Evolutionary conservation across 2,113 vertebrate species (phyloP), one percentile per base, ranked within the genome.

Genomic region (Bothrops jararaca): DNA sequence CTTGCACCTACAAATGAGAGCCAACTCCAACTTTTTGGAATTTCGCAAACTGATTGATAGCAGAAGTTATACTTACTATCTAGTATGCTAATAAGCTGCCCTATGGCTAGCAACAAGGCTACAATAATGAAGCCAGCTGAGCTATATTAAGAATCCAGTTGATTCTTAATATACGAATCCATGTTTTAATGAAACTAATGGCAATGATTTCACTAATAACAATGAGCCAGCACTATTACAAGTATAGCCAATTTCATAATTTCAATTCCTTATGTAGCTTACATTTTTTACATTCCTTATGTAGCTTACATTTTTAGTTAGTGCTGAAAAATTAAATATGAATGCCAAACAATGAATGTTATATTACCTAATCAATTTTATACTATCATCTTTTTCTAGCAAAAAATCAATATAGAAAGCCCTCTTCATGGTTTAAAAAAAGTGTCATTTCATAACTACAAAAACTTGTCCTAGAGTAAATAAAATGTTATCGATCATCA

Each of bases 181-280:
- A 64, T 86, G 18, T 92, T 39, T 39, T 60, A 85, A 5, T 54
- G 9, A 45, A 48, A 24, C 13, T 18, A 89, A 56, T 26, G 45
- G 42, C 60, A 42, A 86, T 4, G 11, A 20, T 86, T 80, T 88
- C 3, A 69, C 29, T 80, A 42, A 64, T 60, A 48, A 86, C 29
- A 60, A 92, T 92, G 26, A 58, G 56, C 29, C 26, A 69, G 20
- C 26, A 86, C 39, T 20, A 52, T 57, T 64, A 89, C 54, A 13
- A 53, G 8, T 85, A 89, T 26, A 18, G 34, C 89, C 85, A 93
- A 60, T 86, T 54, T 64, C 23, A 89, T 86, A 93, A 85, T 64
- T 64, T 64, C 10, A 29, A 60, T n/a, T 64, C 48, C 52, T 10
- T 26, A 88, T 52, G 18, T 39, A 86, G 42, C n/a, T n/a, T n/a